phyloP scores from a whole-genome alignment of 2,888 invertebrate genomes.

The Eurytoma adleriae region DNA sequence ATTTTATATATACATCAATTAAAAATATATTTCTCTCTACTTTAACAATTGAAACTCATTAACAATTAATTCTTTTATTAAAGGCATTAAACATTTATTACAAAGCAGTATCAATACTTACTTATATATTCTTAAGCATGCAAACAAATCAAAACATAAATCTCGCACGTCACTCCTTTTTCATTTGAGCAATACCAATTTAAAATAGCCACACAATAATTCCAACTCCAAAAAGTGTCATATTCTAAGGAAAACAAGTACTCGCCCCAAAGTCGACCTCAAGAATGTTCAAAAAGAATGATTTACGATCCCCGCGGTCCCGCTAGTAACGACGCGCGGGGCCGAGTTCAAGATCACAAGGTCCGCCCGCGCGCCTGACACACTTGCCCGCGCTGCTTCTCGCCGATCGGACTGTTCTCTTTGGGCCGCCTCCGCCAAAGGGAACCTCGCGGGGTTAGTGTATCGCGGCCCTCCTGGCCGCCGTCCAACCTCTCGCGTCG shows the following conservation, averaged over 20 bases:
- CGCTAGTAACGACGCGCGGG: background rate
- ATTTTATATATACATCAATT: no score
- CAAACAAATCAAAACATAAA: no score
- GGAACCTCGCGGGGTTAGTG: slow-evolving; percentile 10
- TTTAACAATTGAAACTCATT: no score
- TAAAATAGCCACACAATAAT: no score
- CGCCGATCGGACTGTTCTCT: slow-evolving; percentile 35
- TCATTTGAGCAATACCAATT: no score
- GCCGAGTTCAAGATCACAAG: slow-evolving; percentile 51
- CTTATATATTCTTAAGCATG: no score
- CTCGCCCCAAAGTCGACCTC: background rate
- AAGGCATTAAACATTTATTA: no score
- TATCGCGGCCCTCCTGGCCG: background rate
- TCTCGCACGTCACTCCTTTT: no score
- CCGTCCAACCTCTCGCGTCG: background rate
- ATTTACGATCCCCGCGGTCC: slow-evolving; percentile 10
- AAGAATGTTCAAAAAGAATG: slow-evolving; percentile 9
- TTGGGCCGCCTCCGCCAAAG: slow-evolving; percentile 9
- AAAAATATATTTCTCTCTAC: no score
- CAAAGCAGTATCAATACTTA: no score
- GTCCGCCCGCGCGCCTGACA: slow-evolving; percentile 25
- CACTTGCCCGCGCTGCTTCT: slow-evolving; percentile 21
- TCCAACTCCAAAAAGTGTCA: background rate
- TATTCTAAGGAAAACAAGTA: background rate
- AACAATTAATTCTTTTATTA: no score